These are phyloP conservation scores for Sebastiscus tertius DNA, from an alignment of 2,797 vertebrate genomes.

Conservation along the genomic window DNA sequence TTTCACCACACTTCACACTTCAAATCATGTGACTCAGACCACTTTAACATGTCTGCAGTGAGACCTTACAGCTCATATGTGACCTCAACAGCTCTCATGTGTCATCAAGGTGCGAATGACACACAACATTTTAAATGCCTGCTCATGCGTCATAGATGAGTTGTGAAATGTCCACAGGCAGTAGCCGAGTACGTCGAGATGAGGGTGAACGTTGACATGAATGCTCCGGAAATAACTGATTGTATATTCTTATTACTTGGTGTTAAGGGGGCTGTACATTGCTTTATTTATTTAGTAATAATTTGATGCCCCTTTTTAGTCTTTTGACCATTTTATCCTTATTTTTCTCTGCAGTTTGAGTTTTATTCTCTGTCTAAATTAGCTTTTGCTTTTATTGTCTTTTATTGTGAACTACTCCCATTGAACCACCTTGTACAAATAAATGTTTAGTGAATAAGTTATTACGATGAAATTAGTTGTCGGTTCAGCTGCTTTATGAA, in stretches of 20 bases:
- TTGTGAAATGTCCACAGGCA: not conserved
- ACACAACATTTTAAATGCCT: not conserved
- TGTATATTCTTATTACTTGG: not conserved
- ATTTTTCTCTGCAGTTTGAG: not conserved
- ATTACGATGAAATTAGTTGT: not conserved
- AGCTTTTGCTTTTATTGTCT: not conserved
- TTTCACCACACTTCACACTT: not conserved
- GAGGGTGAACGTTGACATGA: not conserved
- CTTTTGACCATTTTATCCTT: not conserved
- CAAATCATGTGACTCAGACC: not conserved
- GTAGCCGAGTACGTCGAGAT: not conserved
- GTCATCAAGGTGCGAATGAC: not conserved
- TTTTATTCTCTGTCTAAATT: not conserved
- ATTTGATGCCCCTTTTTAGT: not conserved
- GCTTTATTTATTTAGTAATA: not conserved
- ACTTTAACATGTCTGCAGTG: not conserved
- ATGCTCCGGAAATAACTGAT: not conserved
- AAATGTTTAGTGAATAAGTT: not conserved
- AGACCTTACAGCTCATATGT: not conserved
- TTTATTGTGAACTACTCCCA: not conserved
- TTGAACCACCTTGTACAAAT: not conserved
- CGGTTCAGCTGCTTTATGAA: not conserved
- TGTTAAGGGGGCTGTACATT: not conserved
- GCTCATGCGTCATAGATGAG: not conserved
- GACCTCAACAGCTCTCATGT: not conserved